These are phyloP conservation scores for Zelleria hepariella DNA, from an alignment of 2,888 invertebrate genomes.

Conservation along the genomic window DNA sequence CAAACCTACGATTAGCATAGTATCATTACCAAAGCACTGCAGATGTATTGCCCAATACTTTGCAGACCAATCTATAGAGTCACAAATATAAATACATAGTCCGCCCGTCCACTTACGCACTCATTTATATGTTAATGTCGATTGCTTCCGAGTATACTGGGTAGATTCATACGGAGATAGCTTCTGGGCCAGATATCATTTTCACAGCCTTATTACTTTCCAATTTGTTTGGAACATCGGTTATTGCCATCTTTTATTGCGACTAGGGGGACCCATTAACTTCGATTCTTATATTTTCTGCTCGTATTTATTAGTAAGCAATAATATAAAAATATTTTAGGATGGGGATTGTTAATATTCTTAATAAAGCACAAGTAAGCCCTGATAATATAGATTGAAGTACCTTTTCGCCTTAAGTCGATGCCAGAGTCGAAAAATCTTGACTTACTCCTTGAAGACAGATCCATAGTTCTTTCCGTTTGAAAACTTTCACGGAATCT, in stretches of 20 bases:
- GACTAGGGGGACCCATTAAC: conserved; percentile 36
- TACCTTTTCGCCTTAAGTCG: conserved; percentile 68
- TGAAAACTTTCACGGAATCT: neutral
- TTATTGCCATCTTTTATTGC: conserved; percentile 60
- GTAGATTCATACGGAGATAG: conserved; percentile 64
- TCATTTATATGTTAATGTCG: conserved; percentile 70
- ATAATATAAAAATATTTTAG: too few species aligned
- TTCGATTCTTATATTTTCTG: conserved; percentile 17
- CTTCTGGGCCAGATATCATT: conserved; percentile 64
- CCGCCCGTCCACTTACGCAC: conserved; percentile 62
- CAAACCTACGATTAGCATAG: too few species aligned
- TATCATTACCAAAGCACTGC: conserved; percentile 23
- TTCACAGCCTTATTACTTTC: conserved; percentile 71
- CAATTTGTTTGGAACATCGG: conserved; percentile 67
- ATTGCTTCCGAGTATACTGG: conserved; percentile 44
- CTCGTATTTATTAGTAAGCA: conserved; percentile 4
- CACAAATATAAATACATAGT: conserved; percentile 2
- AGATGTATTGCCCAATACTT: conserved; percentile 34
- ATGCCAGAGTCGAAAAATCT: conserved; percentile 72
- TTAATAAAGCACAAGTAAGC: conserved; percentile 8
- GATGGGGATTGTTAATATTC: conserved; percentile 14
- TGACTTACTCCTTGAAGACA: conserved; percentile 68
- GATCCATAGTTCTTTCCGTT: conserved; percentile 42
- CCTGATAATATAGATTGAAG: conserved; percentile 20
- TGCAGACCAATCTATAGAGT: neutral